Percentiles rank a stretch among this genome's conserved stretches.
Conservation (phyloP, 2,888 invertebrate genomes). For the Rhingia rostrata region DNA sequence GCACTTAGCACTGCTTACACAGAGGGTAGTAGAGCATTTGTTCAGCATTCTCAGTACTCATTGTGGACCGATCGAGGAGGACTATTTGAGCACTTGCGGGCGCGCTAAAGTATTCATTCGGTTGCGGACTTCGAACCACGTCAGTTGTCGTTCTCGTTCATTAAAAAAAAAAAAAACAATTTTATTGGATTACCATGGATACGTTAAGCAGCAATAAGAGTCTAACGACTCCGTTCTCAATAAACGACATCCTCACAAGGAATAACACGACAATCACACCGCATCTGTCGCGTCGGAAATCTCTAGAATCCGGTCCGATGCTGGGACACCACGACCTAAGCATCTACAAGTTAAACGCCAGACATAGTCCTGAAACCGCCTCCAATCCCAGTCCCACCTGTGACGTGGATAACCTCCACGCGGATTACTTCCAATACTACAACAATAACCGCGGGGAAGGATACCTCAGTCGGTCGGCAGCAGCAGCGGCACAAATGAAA, state of each 20-base stretch:
- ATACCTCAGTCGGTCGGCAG: slow-evolving; percentile 76
- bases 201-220: slow-evolving; percentile 78
- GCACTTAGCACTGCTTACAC: slow-evolving; percentile 71
- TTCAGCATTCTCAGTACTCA: slow-evolving; percentile 59
- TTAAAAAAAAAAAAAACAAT: slow-evolving; percentile 10
- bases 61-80: slow-evolving; percentile 71
- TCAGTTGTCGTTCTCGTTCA: slow-evolving; percentile 39
- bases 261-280: slow-evolving; percentile 78
- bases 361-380: slow-evolving; percentile 75
- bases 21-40: slow-evolving; percentile 71
- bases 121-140: slow-evolving; percentile 58
- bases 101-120: slow-evolving; percentile 68
- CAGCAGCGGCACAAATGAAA: slow-evolving; percentile 64
- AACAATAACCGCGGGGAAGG: slow-evolving; percentile 79
- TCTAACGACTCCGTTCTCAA: slow-evolving; percentile 87
- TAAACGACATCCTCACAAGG: slow-evolving; percentile 88
- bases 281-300: slow-evolving; percentile 77
- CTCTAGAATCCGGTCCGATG: slow-evolving; percentile 68
- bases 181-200: slow-evolving; percentile 65
- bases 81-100: slow-evolving; percentile 74
- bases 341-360: slow-evolving; percentile 76
- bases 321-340: slow-evolving; percentile 76
- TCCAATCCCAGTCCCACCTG: slow-evolving; percentile 75
- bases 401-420: slow-evolving; percentile 74
- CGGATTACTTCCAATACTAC: slow-evolving; percentile 79